Percentiles rank a stretch among this genome's conserved stretches.
phyloP scores from a whole-genome alignment of 1,140 invertebrate species.

The Hesperophylax magnus region DNA sequence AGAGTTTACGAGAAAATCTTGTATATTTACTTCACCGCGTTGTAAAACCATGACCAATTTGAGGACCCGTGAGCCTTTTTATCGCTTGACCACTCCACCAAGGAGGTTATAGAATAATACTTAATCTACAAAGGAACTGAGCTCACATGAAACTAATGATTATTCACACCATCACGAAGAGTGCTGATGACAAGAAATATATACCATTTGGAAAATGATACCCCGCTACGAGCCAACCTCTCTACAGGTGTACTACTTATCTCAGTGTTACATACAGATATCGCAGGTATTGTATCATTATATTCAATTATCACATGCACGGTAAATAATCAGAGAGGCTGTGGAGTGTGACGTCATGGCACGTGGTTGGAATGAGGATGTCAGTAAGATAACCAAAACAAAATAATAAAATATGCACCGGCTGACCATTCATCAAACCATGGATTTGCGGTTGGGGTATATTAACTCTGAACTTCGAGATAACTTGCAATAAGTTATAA shows the following conservation, averaged over 20 bases:
- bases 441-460: background rate
- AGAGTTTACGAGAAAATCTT: no score
- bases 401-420: background rate
- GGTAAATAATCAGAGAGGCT: constrained; percentile 3
- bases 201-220: constrained; percentile 5
- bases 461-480: no score
- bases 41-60: no score
- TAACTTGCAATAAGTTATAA: no score
- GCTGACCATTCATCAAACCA: background rate
- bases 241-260: background rate
- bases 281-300: background rate
- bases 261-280: background rate
- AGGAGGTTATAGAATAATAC: no score
- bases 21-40: no score
- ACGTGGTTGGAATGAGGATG: background rate
- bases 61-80: no score
- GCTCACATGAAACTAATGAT: no score
- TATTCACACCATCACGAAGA: background rate
- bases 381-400: background rate
- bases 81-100: no score
- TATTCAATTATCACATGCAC: constrained; percentile 9
- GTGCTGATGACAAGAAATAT: background rate
- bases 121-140: no score
- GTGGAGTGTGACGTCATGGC: background rate
- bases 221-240: background rate